These are phyloP conservation scores for Barnardius zonarius DNA, from an alignment of 2,113 vertebrate genomes.

Conservation along the genomic window DNA sequence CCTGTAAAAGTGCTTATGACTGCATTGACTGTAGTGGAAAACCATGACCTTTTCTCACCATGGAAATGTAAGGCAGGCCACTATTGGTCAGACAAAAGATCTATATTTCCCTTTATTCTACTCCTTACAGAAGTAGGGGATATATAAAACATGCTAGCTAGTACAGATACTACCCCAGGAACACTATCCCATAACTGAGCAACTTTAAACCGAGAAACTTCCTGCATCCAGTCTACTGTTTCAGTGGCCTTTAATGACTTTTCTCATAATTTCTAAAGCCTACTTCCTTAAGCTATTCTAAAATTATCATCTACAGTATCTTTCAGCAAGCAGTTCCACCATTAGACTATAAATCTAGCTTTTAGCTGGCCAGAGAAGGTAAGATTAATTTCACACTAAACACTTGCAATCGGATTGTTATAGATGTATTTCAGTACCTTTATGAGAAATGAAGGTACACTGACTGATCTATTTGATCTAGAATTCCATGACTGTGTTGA, in stretches of 20 bases:
- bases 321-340: background rate
- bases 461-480: background rate
- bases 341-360: background rate
- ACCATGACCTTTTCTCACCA: background rate
- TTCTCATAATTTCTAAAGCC: background rate
- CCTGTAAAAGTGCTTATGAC: background rate
- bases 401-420: background rate
- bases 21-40: background rate
- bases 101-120: background rate
- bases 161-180: background rate
- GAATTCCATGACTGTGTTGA: background rate
- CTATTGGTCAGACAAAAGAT: background rate
- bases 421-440: background rate
- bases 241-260: background rate
- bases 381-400: background rate
- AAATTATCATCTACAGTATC: background rate
- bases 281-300: background rate
- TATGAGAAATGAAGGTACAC: background rate
- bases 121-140: background rate
- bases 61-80: background rate
- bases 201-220: background rate
- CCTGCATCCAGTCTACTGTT: background rate
- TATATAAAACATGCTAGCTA: background rate
- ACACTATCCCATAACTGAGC: background rate
- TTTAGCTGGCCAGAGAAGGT: background rate